Evolutionary conservation across 2,797 vertebrate genomes (phyloP), one percentile per base, ranked within the genome.

Genomic region (Danionella dracula): DNA sequence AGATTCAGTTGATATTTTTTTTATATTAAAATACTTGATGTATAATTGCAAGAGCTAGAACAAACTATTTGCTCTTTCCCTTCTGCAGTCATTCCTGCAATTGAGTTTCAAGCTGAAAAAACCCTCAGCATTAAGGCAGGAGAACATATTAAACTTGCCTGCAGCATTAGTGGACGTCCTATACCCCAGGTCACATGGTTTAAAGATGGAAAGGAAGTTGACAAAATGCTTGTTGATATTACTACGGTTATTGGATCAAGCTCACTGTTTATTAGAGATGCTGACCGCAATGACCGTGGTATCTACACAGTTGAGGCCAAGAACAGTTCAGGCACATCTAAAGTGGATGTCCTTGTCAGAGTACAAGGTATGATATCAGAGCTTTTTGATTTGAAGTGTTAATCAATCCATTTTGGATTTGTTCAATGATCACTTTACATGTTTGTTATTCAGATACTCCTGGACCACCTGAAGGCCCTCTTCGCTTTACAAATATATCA

Each of bases 261-360:
- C 74, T 92, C 88, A 59, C 66, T 98, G 69, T 99, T 97, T 69
- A 85, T 98, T 53, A 93, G 94, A 76, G 95, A 99, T 70, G 91
- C 92, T 58, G 76, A 92, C 74, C 91, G 97, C 34, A 90, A 92
- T 68, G 91, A 99, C 68, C 93, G 97, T 76, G 97, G 97, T 59
- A 76, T 97, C 21, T 99, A 99, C 57, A 92, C 84, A 1, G 88
- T 99, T 38, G 95, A 97, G 86, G 97, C 95, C 67, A 99, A 92
- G 86, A 99, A 98, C 71, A 89, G 85, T 71, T 98, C 93, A 1
- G 97, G 97, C 41, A 83, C 82, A 54, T 93, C 83, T 83, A 94
- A 81, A 74, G 93, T 90, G 79, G 93, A 98, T n/a, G 87, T 93
- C 78, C 95, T 88, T 17, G 89, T 99, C 72, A 92, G 95, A 91